Evolutionary conservation across 2,113 vertebrate genomes (phyloP).

Genomic region (Gymnorhina tibicen): DNA sequence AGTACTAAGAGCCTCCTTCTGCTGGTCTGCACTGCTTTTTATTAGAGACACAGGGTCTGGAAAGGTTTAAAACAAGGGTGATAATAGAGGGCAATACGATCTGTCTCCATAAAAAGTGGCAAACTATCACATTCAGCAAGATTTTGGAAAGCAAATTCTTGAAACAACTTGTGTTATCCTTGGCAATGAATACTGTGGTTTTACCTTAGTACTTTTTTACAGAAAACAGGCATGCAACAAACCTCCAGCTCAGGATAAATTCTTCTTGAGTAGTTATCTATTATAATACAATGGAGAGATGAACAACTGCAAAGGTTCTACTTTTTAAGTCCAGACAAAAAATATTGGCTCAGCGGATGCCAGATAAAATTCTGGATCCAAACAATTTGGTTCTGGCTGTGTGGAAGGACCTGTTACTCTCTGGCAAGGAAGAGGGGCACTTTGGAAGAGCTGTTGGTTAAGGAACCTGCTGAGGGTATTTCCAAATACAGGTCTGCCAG

Average conservation of each 20-base stretch:
- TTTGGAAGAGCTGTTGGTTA: background rate
- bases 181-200: background rate
- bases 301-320: background rate
- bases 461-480: background rate
- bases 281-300: background rate
- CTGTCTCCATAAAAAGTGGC: background rate
- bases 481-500: background rate
- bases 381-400: background rate
- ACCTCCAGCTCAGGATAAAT: background rate
- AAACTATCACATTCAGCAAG: background rate
- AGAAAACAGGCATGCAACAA: background rate
- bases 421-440: background rate
- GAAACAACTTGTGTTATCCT: background rate
- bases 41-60: background rate
- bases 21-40: background rate
- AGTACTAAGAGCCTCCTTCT: background rate
- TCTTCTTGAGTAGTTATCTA: background rate
- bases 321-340: background rate
- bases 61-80: background rate
- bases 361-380: background rate
- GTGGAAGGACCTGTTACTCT: background rate
- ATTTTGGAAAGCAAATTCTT: background rate
- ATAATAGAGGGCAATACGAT: background rate
- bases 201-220: background rate
- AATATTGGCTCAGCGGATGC: accelerated